phyloP scores from a whole-genome alignment of 2,113 vertebrate species.

The Grallaria varia region DNA sequence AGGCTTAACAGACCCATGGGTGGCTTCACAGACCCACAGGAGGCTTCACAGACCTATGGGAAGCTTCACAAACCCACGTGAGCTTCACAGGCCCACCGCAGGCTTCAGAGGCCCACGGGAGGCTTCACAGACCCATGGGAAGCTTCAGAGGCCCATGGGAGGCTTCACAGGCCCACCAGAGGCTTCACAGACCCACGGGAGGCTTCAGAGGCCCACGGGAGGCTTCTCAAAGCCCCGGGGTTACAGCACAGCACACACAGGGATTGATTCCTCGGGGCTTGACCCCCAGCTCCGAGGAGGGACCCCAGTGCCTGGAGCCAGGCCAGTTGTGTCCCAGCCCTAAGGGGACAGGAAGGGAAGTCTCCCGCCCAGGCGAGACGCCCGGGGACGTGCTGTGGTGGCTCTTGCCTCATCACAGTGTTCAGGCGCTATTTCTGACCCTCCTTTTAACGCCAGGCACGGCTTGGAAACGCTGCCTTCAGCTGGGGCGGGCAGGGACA shows the following conservation, averaged over 20 bases:
- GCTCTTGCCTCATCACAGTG: not conserved
- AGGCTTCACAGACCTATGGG: too few species aligned
- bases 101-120: too few species aligned
- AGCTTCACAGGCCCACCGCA: not conserved
- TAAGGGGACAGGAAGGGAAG: not conserved
- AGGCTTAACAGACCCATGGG: too few species aligned
- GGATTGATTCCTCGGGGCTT: not conserved
- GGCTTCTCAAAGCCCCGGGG: not conserved
- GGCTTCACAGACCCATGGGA: not conserved
- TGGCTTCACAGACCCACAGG: not conserved
- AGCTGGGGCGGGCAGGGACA: not conserved
- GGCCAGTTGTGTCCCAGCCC: not conserved
- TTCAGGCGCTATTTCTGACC: not conserved
- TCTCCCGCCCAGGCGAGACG: not conserved
- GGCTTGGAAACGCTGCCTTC: not conserved
- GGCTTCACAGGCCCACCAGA: not conserved
- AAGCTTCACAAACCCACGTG: not conserved
- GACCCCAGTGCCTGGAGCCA: rapidly evolving
- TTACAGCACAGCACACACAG: not conserved
- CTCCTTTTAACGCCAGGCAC: not conserved
- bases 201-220: not conserved
- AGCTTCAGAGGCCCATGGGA: too few species aligned
- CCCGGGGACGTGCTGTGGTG: not conserved
- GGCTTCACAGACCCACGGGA: not conserved
- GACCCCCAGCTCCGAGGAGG: rapidly evolving